These are phyloP conservation scores for Montipora capricornis DNA, from an alignment of 64 coral and sea anemone genomes.

Conservation along the genomic window DNA sequence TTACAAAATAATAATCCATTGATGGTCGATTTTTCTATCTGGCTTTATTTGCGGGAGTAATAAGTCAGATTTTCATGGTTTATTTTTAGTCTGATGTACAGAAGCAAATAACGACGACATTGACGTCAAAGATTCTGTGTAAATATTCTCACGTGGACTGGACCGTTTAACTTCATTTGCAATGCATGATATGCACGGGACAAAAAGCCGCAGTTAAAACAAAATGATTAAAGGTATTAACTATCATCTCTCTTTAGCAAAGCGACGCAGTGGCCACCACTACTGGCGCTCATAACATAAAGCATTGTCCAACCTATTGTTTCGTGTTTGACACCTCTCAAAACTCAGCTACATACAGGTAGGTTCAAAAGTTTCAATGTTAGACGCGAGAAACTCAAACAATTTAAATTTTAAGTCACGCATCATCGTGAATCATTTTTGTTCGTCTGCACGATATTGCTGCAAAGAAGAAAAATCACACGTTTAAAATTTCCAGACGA, in stretches of 20 bases:
- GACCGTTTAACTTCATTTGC: conserved; percentile 29
- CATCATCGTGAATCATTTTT: neutral
- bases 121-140: neutral
- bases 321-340: neutral
- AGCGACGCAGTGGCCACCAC: neutral
- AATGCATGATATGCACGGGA: conserved; percentile 30
- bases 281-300: neutral
- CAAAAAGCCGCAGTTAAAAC: conserved; percentile 1
- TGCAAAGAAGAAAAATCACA: neutral
- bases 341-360: neutral
- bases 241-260: neutral
- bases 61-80: neutral
- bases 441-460: neutral
- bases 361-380: neutral
- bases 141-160: neutral
- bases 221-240: neutral
- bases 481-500: neutral
- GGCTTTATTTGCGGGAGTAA: neutral
- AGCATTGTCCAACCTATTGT: neutral
- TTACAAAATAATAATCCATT: neutral
- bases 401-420: conserved; percentile 45
- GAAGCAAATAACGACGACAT: neutral
- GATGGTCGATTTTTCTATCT: neutral
- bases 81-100: neutral
- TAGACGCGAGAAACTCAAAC: neutral